Evolutionary conservation across 2,797 vertebrate genomes (phyloP), one percentile per base, ranked within the genome.

Genomic region (Poecilia picta): DNA sequence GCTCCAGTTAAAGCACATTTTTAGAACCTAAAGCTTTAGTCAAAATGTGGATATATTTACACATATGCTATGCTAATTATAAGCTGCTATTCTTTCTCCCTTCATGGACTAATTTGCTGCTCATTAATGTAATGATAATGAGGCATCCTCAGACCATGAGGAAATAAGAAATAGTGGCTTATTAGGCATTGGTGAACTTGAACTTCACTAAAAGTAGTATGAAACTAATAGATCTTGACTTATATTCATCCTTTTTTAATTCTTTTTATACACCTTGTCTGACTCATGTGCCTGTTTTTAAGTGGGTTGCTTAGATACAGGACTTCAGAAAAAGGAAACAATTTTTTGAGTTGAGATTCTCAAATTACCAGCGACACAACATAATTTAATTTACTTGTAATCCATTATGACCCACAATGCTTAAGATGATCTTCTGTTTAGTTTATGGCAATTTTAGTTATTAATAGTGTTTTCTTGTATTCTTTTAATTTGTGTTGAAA

Each of bases 91-190:
- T 46, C 4, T 1, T 74, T 0, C 68, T 55, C 59, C 51, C 80
- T 62, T 75, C 23, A 6, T 68, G 28, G 72, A 76, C 23, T 76
- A 86, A 90, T 76, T 76, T 68, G 74, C 74, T 80, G 72, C 81
- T 87, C 74, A 73, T 86, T 86, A 83, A 80, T 81, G 73, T 57
- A 28, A 74, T 78, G 36, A 16, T 84, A 88, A 85, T 89, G 78
- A 83, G 43, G 74, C 77, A 31, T 80, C 75, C 70, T 77, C 72
- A 79, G 70, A 88, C 23, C 36, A 8, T 46, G 16, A 39, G 70
- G 5, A 25, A 39, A 41, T 47, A 71, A 28, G 45, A 36, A 39
- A 25, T 45, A 23, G 43, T 45, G 43, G 46, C 28, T 31, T 20
- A 51, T 33, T 51, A 25, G 3, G 20, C 49, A 53, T 8, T 70